These are phyloP conservation scores for Callinectes sapidus DNA, from an alignment of 2,888 invertebrate species.

Conservation along the genomic window DNA sequence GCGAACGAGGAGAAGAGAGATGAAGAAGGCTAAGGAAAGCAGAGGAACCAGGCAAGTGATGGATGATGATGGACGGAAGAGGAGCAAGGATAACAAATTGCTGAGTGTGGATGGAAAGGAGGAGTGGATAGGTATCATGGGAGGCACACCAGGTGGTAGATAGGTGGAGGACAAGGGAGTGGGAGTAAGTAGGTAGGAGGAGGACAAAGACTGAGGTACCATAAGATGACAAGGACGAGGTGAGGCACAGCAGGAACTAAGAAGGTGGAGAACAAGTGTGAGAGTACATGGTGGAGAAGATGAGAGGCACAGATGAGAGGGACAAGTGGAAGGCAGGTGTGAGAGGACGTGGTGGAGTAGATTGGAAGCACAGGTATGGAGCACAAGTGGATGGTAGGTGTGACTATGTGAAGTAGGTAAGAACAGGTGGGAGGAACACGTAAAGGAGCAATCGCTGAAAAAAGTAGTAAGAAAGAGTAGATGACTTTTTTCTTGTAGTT, in stretches of 20 bases:
- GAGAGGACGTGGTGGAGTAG: neutral
- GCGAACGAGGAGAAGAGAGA: neutral
- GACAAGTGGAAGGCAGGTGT: neutral
- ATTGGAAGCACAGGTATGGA: neutral
- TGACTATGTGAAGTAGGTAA: neutral
- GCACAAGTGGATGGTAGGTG: neutral
- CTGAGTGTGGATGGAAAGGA: neutral
- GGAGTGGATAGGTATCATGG: neutral
- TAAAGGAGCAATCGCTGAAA: neutral
- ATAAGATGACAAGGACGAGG: neutral
- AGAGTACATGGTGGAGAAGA: too few species aligned
- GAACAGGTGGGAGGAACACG: neutral
- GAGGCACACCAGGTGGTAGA: neutral
- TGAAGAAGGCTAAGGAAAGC: neutral
- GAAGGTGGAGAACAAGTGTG: neutral
- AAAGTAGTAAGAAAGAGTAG: neutral
- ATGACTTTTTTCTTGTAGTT: neutral
- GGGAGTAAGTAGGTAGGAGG: constrained; percentile 4
- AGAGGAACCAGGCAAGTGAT: constrained; percentile 16
- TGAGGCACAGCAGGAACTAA: neutral
- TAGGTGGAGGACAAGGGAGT: neutral
- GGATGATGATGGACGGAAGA: constrained; percentile 26
- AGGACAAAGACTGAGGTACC: neutral
- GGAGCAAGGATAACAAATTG: constrained; percentile 20
- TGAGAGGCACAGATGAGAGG: neutral